phyloP scores from a whole-genome alignment of 2,113 vertebrate species.

The Hipposideros armiger region DNA sequence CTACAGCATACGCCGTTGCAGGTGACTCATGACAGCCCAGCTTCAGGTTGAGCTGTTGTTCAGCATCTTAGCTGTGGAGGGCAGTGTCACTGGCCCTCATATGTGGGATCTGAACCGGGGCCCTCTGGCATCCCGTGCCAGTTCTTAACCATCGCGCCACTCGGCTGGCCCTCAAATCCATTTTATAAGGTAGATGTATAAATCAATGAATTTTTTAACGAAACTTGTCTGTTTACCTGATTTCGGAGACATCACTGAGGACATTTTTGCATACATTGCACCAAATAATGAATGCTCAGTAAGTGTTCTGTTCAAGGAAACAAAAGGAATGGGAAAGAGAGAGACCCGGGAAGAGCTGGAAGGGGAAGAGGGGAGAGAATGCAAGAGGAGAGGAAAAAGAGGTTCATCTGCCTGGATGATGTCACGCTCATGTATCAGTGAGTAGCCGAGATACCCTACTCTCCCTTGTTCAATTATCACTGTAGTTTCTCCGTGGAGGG shows the following conservation, averaged over 20 bases:
- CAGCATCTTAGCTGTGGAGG: no score
- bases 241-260: neutral
- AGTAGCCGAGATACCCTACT: conserved; percentile 48
- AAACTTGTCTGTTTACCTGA: neutral
- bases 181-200: conserved; percentile 31
- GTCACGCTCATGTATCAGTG: conserved; percentile 57
- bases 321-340: neutral
- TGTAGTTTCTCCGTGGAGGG: conserved; percentile 58
- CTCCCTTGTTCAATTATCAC: neutral
- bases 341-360: neutral
- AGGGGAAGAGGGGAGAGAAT: neutral
- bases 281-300: neutral
- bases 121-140: no score
- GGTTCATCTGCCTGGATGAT: conserved; percentile 57
- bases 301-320: neutral
- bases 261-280: conserved; percentile 21
- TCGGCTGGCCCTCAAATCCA: neutral
- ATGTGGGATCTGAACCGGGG: no score
- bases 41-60: no score
- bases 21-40: no score
- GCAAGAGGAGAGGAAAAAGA: neutral
- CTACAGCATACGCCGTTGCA: no score
- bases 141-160: no score
- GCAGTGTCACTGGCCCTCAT: no score
- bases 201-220: neutral